phyloP scores from a whole-genome alignment of 2,888 invertebrate species.

The Aricia artaxerxes region DNA sequence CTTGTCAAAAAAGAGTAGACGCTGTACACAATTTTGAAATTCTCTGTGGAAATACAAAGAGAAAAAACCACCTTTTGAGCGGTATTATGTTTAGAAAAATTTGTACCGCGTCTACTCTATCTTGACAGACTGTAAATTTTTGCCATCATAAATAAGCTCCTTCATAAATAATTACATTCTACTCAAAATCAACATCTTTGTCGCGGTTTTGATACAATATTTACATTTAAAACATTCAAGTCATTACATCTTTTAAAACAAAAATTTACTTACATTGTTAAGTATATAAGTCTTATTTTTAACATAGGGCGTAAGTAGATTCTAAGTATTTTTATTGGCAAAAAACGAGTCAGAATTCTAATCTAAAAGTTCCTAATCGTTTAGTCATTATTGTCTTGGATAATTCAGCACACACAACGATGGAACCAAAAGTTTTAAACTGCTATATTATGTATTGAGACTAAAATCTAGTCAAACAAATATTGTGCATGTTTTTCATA shows the following conservation, averaged over 20 bases:
- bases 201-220: background rate
- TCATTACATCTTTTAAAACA: background rate
- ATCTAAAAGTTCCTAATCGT: conserved; percentile 5
- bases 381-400: conserved; percentile 9
- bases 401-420: conserved; percentile 10
- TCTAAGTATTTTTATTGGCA: background rate
- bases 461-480: background rate
- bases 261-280: background rate
- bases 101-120: no score
- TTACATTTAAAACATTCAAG: background rate
- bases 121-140: background rate
- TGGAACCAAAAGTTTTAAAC: background rate
- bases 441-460: background rate
- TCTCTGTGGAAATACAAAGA: no score
- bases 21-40: no score
- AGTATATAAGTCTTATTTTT: background rate
- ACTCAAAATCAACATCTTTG: no score
- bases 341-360: background rate
- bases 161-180: background rate
- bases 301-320: background rate
- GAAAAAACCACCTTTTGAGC: no score
- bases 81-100: no score
- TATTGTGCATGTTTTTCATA: conserved; percentile 9
- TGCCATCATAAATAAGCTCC: background rate
- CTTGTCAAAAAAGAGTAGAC: no score